Percentiles rank a stretch among this genome's conserved stretches.
phyloP scores from a whole-genome alignment of 2,888 invertebrate species.

The Pachycephus smyrnensis region DNA sequence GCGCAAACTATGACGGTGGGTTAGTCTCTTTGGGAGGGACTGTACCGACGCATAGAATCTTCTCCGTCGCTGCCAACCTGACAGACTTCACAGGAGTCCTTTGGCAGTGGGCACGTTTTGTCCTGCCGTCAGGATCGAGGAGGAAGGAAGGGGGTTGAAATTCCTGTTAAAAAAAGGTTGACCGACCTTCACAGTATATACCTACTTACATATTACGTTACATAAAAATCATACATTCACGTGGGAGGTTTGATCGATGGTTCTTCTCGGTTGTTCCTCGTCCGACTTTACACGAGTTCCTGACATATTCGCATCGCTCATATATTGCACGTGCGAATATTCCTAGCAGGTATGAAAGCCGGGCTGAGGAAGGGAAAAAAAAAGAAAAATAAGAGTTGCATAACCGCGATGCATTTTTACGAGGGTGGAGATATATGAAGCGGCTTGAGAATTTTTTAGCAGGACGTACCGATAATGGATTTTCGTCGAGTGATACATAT shows the following conservation, averaged over 20 bases:
- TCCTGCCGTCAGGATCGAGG: not conserved
- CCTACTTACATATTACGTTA: not conserved
- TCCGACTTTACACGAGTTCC: not conserved
- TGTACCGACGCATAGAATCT: not conserved
- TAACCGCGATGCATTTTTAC: not conserved
- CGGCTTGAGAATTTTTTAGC: not conserved
- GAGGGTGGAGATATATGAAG: not conserved
- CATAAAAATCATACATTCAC: not conserved
- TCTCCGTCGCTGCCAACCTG: not conserved
- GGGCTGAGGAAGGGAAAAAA: not conserved
- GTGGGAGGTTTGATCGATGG: not conserved
- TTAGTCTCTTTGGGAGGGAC: not conserved
- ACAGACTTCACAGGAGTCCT: not conserved
- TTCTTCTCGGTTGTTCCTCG: not conserved
- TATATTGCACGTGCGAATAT: not conserved
- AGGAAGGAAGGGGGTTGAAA: not conserved
- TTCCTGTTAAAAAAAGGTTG: not conserved
- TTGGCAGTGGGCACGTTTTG: not conserved
- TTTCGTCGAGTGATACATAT: not conserved
- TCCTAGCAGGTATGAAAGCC: not conserved
- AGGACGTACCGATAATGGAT: not conserved
- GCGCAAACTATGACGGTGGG: not conserved
- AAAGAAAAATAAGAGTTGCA: not conserved
- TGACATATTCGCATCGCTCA: not conserved
- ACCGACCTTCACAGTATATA: not conserved